Base-by-base conservation (phyloP, 2,888 invertebrate genomes). In the Tinea pellionella region DNA sequence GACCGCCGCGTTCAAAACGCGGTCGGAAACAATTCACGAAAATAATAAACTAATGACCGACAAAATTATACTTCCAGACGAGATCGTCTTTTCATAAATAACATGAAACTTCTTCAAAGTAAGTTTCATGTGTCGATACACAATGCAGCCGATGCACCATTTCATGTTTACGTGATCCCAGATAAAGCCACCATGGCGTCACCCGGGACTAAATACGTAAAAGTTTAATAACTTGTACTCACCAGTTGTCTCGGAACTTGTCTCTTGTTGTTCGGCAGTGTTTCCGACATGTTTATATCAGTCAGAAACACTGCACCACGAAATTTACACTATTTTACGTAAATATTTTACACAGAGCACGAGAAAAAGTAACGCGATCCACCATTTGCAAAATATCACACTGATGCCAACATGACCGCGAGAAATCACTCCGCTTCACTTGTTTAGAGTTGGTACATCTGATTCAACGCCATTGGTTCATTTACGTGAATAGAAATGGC, bases 121-220 rank as follows among this genome's bases (percentile, higher is more conserved):
- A 75, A 78, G 70, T 80, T 78, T 77, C 66, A 72, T 75, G 76
- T 83, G 86, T 85, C 87, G 78, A 87, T 87, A 86, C 80, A 83
- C 82, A 81, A 84, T 87, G 87, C 87, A 87, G 81, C 19, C 79
- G 86, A 85, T 87, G 87, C 87, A 87, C 86, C 87, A 86, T 87
- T 86, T 86, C 85, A 81, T 88, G 88, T 88, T 89, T 90, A 90
- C 90, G 90, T 90, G 90, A 89, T 89, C 86, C 87, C 86, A 87
- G 88, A 88, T 87, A 87, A 84, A 85, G 85, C 87, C 88, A 88
- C 89, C 89, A 90, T 90, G 90, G 90, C 90, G 90, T 89, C 88
- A 88, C 87, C 85, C 87, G 84, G 86, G 87, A 86, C 86, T 80
- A 83, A 84, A 86, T 86, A 84, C 78, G 82, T 78, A 84, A 80